phyloP scores from a whole-genome alignment of 2,113 vertebrate species.

The Perca fluviatilis region DNA sequence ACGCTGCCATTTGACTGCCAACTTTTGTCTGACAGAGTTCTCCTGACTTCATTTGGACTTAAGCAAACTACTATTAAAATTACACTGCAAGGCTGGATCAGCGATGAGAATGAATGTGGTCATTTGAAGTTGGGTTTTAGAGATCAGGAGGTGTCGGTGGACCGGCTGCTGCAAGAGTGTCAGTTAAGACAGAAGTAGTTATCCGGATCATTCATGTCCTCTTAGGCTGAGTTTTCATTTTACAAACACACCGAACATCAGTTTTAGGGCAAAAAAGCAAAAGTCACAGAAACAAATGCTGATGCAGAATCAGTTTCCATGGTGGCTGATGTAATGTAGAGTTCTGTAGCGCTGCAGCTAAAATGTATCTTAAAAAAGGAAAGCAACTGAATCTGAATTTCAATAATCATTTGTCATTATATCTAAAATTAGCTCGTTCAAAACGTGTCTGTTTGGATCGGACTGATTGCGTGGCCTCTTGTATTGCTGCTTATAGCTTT shows the following conservation, averaged over 20 bases:
- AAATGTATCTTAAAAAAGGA: background rate
- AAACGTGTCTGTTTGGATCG: too few relatives aligned
- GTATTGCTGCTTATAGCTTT: too few relatives aligned
- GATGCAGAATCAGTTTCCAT: background rate
- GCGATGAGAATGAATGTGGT: slow-evolving; percentile 9
- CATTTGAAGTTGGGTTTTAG: slow-evolving; percentile 33
- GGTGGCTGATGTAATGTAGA: background rate
- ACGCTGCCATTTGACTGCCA: background rate
- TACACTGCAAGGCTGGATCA: slow-evolving; percentile 14
- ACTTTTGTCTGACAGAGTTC: background rate
- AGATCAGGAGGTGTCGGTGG: background rate
- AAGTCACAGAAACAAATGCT: background rate
- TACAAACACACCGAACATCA: background rate
- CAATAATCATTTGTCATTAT: too few relatives aligned
- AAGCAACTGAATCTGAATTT: background rate
- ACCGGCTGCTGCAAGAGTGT: slow-evolving; percentile 6
- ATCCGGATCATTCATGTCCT: background rate
- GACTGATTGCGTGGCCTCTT: too few relatives aligned
- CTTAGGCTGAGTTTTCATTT: background rate
- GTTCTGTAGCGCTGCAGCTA: background rate
- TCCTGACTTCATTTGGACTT: slow-evolving; percentile 12
- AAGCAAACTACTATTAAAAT: background rate
- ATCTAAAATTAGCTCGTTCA: too few relatives aligned
- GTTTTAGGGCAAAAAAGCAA: background rate
- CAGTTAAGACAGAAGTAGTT: background rate